phyloP scores from a whole-genome alignment of 2,888 invertebrate genomes.

The Amiota communis region DNA sequence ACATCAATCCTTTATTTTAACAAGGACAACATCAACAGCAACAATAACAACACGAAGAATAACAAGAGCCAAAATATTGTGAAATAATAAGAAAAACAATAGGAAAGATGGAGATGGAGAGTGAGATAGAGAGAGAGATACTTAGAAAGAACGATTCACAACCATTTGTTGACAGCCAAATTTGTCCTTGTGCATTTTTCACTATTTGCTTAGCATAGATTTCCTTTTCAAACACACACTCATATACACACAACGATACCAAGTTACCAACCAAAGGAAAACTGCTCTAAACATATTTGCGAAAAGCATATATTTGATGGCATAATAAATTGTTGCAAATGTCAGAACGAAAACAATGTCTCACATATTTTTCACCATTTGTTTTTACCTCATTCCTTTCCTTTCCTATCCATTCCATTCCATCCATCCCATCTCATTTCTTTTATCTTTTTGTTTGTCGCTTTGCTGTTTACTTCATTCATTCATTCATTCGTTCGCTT shows the following conservation, averaged over 20 bases:
- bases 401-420: conserved; percentile 28
- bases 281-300: conserved; percentile 26
- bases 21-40: background rate
- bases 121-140: too few species aligned
- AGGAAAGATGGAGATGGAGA: too few species aligned
- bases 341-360: conserved; percentile 51
- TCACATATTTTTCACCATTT: conserved; percentile 19
- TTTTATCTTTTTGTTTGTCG: conserved; percentile 35
- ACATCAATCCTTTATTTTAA: conserved; percentile 28
- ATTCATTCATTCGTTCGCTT: too few species aligned
- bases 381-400: background rate
- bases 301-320: conserved; percentile 56
- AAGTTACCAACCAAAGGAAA: conserved; percentile 5
- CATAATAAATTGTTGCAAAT: conserved; percentile 61
- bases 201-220: conserved; percentile 25
- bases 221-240: background rate
- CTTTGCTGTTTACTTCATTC: background rate
- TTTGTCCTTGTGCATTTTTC: conserved; percentile 29
- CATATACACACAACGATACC: background rate
- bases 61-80: too few species aligned
- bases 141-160: background rate
- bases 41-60: too few species aligned
- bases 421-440: background rate
- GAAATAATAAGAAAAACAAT: too few species aligned
- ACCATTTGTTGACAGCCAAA: conserved; percentile 26